Conservation (phyloP, 2,888 invertebrate genomes). For the Drosophila villosipedis region DNA sequence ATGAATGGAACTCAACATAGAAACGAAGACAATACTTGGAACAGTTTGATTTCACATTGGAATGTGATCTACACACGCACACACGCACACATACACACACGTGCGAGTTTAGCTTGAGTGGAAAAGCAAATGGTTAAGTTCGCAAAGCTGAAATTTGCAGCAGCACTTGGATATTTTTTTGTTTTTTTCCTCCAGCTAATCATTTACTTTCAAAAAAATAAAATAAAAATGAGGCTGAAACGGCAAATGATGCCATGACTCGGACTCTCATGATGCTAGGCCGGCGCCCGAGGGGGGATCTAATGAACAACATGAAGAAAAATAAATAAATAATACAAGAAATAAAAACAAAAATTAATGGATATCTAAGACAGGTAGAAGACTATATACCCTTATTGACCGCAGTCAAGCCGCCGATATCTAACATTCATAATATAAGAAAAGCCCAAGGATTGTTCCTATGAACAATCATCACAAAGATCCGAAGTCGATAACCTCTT, state of each 20-base stretch:
- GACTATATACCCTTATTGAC: not conserved
- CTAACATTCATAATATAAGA: not conserved
- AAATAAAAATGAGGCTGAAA: slow-evolving; percentile 34
- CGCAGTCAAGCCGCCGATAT: not conserved
- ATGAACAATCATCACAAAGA: not conserved
- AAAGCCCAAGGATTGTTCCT: not conserved
- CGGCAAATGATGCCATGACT: slow-evolving; percentile 48
- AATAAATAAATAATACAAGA: slow-evolving; percentile 12
- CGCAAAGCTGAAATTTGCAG: slow-evolving; percentile 26
- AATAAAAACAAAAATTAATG: slow-evolving; percentile 2
- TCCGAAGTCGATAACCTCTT: not conserved
- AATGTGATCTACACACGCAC: slow-evolving; percentile 11
- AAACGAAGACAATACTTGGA: slow-evolving; percentile 4
- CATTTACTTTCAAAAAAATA: slow-evolving; percentile 62
- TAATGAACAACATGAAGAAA: slow-evolving; percentile 2
- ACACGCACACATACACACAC: not conserved
- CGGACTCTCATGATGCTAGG: slow-evolving; percentile 33
- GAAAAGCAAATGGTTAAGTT: slow-evolving; percentile 39
- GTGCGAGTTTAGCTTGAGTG: not conserved
- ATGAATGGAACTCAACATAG: slow-evolving; percentile 1
- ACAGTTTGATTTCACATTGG: slow-evolving; percentile 8
- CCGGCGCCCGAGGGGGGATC: slow-evolving; percentile 45
- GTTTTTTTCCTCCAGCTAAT: slow-evolving; percentile 38
- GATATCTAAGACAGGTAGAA: not conserved
- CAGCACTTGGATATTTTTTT: slow-evolving; percentile 14